Evolutionary conservation across 2,797 vertebrate species (phyloP).

Genomic region (Pangasius larnaudii): DNA sequence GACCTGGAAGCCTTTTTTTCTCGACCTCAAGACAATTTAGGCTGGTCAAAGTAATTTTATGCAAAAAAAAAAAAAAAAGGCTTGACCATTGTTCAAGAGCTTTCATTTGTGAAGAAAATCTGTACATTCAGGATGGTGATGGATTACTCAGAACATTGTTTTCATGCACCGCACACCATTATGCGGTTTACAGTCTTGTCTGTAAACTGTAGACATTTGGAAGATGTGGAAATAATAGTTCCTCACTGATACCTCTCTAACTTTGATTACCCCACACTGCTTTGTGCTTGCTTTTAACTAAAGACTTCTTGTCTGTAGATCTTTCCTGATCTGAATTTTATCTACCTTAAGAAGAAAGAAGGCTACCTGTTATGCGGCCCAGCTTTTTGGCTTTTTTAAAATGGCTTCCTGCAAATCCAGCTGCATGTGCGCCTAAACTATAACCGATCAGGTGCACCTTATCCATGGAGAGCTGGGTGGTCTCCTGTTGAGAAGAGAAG

Average conservation of each 20-base stretch:
- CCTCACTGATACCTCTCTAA: not conserved
- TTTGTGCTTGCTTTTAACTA: not conserved
- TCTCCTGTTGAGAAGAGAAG: slow-evolving; percentile 71
- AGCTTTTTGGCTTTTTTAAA: slow-evolving; percentile 74
- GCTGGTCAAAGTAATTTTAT: not conserved
- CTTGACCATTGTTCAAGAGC: not conserved
- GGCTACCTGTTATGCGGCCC: slow-evolving; percentile 83
- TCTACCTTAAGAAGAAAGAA: not conserved
- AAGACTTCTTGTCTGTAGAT: not conserved
- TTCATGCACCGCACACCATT: not conserved
- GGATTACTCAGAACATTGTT: not conserved
- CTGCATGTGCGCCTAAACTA: slow-evolving; percentile 86
- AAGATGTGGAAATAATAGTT: not conserved
- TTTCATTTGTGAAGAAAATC: not conserved
- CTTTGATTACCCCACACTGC: not conserved
- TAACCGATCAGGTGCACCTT: slow-evolving; percentile 84
- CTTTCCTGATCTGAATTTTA: not conserved
- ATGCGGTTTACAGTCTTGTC: not conserved
- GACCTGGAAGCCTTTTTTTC: not conserved
- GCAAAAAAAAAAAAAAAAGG: too few species aligned
- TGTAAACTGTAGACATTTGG: not conserved
- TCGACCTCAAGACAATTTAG: not conserved
- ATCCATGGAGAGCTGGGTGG: slow-evolving; percentile 70
- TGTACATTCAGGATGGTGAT: not conserved
- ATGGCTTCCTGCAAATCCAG: slow-evolving; percentile 83